Base-by-base conservation (phyloP, 1,140 invertebrate species). In the Nixonia krombeini region DNA sequence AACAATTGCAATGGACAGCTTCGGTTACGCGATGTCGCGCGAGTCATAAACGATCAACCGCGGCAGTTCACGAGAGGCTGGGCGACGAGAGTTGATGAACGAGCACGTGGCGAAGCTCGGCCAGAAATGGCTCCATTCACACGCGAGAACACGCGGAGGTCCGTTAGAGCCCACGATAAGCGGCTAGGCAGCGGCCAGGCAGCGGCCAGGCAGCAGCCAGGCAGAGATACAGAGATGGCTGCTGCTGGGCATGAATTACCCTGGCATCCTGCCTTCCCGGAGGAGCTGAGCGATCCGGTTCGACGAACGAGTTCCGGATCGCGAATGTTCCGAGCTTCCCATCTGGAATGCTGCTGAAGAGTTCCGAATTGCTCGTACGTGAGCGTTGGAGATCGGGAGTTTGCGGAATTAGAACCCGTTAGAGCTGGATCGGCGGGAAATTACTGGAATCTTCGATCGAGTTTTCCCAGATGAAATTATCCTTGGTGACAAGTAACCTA, bases 231-330 rank as follows among this genome's bases (percentile, higher is more conserved):
- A n/a, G n/a, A n/a, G n/a, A n/a, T n/a, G n/a, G n/a, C n/a, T n/a
- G n/a, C n/a, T 18, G 29, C 44, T 26, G 8, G 26, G 37, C 40
- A 42, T 49, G 63, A 74, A 65, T 70, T 64, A 61, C 26, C 56
- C 66, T 33, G 38, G 51, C 51, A 58, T 68, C 44, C 55, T 51
- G 62, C 47, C 55, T 63, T 72, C 57, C 66, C 49, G 58, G 66
- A 70, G 67, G 61, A 74, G 58, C 50, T 51, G 37, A 45, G 28
- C 64, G 58, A 72, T 74, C 70, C 67, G 49, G 59, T 72, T 66
- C 66, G 44, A 61, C 50, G 58, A 65, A 57, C 59, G 59, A 62
- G 66, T 72, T 72, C 45, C 51, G 58, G 63, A 66, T 72, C 50
- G 58, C 58, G 50, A 57, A 58, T 59, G 45, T 35, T 44, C 50